Evolutionary conservation across 1,140 invertebrate genomes (phyloP).

Genomic region (Sarcophaga bullata): DNA sequence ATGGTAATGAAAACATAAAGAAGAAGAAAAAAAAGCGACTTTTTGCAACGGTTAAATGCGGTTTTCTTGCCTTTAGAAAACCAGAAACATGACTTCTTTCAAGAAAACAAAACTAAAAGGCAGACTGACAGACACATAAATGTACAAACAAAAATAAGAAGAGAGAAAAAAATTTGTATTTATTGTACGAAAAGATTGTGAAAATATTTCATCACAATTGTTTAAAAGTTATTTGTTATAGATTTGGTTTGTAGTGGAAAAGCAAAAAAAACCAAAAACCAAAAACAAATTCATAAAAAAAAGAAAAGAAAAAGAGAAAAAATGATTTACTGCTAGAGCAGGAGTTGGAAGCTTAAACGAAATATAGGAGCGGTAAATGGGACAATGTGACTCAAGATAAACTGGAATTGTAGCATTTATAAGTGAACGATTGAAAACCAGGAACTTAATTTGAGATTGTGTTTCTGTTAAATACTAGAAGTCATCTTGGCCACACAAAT

Average conservation of each 20-base stretch:
- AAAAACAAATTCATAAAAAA: too few relatives aligned
- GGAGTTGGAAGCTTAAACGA: not conserved
- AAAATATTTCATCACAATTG: conserved; percentile 22
- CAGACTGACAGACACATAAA: too few relatives aligned
- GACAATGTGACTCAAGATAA: not conserved
- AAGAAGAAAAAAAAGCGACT: not conserved
- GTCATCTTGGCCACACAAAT: too few relatives aligned
- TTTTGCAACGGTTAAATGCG: conserved; percentile 8
- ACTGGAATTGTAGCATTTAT: not conserved
- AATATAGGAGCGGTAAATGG: conserved; percentile 13
- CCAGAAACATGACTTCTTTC: conserved; percentile 22
- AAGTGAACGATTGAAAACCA: too few relatives aligned
- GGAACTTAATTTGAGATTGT: too few relatives aligned
- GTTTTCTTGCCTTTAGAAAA: conserved; percentile 19
- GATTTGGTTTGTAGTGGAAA: conserved; percentile 6
- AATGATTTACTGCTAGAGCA: not conserved
- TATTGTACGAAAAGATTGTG: conserved; percentile 15
- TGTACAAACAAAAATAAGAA: not conserved
- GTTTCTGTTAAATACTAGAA: too few relatives aligned
- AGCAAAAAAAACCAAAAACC: too few relatives aligned
- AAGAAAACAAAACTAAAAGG: not conserved
- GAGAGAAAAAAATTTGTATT: too few relatives aligned
- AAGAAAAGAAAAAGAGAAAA: not conserved
- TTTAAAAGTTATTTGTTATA: conserved; percentile 14
- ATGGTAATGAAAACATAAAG: conserved; percentile 14